Evolutionary conservation across 2,797 vertebrate genomes (phyloP).

Genomic region (Orientallactaga sibirica): DNA sequence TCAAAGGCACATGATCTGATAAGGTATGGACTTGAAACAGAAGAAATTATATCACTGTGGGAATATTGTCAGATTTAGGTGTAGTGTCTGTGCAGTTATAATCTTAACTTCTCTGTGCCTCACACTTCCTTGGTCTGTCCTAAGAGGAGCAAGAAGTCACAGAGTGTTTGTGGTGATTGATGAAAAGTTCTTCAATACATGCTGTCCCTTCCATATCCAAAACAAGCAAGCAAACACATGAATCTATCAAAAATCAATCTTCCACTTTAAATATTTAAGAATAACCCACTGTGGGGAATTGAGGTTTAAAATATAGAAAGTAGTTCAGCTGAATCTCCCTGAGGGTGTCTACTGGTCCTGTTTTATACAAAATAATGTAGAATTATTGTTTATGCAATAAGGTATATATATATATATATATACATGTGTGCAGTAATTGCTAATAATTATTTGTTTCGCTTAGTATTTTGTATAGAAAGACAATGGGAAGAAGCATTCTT

Average conservation of each 20-base stretch:
- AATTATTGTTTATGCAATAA: neutral
- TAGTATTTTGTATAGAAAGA: conserved; percentile 19
- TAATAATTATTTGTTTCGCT: neutral
- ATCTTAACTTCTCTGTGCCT: neutral
- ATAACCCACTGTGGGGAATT: neutral
- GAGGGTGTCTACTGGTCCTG: accelerated
- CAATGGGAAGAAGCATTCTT: neutral
- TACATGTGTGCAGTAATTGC: neutral
- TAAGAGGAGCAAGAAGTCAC: neutral
- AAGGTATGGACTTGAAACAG: neutral
- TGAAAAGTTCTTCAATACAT: neutral
- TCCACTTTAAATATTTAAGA: neutral
- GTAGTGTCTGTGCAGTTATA: neutral
- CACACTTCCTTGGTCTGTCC: neutral
- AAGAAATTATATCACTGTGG: neutral
- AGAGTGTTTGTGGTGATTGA: neutral
- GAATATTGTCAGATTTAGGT: neutral
- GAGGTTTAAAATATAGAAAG: neutral
- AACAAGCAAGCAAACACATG: neutral
- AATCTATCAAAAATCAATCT: neutral
- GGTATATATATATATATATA: too few species aligned
- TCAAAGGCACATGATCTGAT: neutral
- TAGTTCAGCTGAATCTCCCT: neutral
- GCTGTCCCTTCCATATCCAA: neutral
- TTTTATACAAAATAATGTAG: neutral